phyloP scores from a whole-genome alignment of 2,888 invertebrate genomes.

The Andrena praecox region DNA sequence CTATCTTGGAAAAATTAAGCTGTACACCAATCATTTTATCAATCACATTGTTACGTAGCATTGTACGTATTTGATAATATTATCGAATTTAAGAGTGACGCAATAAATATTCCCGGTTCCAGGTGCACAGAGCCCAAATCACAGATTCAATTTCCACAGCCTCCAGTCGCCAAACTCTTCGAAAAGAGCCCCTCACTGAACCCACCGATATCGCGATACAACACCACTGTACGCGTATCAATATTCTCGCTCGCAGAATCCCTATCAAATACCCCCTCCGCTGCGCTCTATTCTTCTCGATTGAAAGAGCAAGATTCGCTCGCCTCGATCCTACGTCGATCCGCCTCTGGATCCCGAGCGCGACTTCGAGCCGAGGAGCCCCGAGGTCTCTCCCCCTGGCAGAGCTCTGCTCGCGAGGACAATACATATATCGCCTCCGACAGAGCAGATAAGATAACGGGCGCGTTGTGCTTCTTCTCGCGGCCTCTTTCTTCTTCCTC shows the following conservation, averaged over 20 bases:
- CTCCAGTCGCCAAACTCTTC: no score
- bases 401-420: neutral
- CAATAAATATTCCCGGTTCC: no score
- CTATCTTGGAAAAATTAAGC: no score
- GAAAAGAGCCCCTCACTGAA: no score
- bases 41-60: no score
- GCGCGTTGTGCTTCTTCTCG: conserved; percentile 50
- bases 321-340: neutral
- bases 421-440: conserved; percentile 40
- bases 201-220: no score
- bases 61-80: no score
- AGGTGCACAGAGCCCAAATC: no score
- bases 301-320: neutral
- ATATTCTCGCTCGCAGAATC: neutral
- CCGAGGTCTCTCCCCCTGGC: neutral
- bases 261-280: neutral
- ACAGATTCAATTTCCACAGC: no score
- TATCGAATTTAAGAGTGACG: no score
- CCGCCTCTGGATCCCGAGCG: neutral
- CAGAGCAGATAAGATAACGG: conserved; percentile 74
- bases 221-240: no score
- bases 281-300: neutral
- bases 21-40: no score
- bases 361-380: conserved; percentile 21
- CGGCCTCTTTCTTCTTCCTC: conserved; percentile 28